A percentile compares a stretch with the other conserved stretches of the same genome.
These are phyloP conservation scores for Odontocolon sp. DNA, from an alignment of 2,888 invertebrate genomes.

Conservation along the genomic window DNA sequence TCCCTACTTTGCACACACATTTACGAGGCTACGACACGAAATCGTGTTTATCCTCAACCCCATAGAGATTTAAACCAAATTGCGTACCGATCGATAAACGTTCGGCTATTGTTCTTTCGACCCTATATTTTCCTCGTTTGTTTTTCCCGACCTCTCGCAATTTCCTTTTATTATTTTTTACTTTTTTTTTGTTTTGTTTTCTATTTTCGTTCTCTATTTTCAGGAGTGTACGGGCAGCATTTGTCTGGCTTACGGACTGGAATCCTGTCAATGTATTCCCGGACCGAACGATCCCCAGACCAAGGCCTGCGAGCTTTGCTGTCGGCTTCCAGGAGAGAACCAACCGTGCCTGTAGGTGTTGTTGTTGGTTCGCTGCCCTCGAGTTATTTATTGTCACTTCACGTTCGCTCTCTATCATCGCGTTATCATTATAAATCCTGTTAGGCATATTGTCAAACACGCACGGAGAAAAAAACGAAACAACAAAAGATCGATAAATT, in stretches of 20 bases:
- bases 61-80: conserved; percentile 47
- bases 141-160: neutral
- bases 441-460: conserved; percentile 13
- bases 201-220: conserved; percentile 62
- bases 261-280: conserved; percentile 96
- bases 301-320: conserved; percentile 96
- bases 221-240: conserved; percentile 99
- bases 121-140: conserved; percentile 5
- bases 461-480: too few species aligned
- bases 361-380: neutral
- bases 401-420: conserved; percentile 36
- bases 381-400: conserved; percentile 29
- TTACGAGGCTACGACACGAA: conserved; percentile 43
- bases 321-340: conserved; percentile 91
- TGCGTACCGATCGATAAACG: conserved; percentile 52
- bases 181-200: conserved; percentile 1
- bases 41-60: conserved; percentile 28
- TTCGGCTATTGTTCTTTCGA: conserved; percentile 34
- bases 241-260: conserved; percentile 96
- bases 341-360: conserved; percentile 87
- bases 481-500: too few species aligned
- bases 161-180: conserved; percentile 10
- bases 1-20: conserved; percentile 40
- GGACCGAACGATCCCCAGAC: conserved; percentile 90
- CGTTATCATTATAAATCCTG: conserved; percentile 39